Evolutionary conservation across 2,113 vertebrate genomes (phyloP), one percentile per base, ranked within the genome.

Genomic region (Apteryx owenii): DNA sequence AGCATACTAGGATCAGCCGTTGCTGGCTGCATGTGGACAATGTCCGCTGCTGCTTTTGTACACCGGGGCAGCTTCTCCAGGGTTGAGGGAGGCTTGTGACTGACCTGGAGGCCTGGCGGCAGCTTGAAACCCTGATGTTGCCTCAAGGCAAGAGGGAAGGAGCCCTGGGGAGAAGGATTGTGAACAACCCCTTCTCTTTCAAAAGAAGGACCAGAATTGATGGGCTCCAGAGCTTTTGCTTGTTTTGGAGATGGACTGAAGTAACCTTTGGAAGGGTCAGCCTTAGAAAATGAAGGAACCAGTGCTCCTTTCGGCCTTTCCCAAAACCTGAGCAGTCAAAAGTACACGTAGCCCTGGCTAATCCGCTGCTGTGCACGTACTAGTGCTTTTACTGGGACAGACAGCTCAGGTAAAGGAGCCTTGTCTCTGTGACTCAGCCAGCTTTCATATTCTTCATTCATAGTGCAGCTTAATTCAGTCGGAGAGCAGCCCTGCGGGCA

Each of bases 21-120:
- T 16, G 64, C 1, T 29, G 50, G 31, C 61, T 19, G 31, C 0
- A 0, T 33, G 33, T 14, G 8, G 51, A 4, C 18, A 1, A 31
- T 1, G 20, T 13, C 62, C 38, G 36, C 62, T 40, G 53, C 50
- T 26, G 50, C 33, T 71, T 12, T 51, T 12, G 10, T 23, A 18
- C 3, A 66, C 1, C 44, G 0, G 1, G 17, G 18, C 12, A 4
- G 26, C 40, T 33, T n/a, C 33, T 68, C 60, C 7, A 4, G 58
- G 62, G 23, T 2, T 42, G 54, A 70, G 69, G 53, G 40, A 31
- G 10, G 23, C 46, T 38, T 61, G 26, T 60, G 53, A 3, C 36
- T 21, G 23, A 64, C 44, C 21, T 1, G 2, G 19, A 81, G 42
- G 28, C 42, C 0, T 0, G 6, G 25, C 44, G 80, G 38, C 64